Evolutionary conservation across 2,113 vertebrate genomes (phyloP), one percentile per base, ranked within the genome.

Genomic region (Glareola pratincola): DNA sequence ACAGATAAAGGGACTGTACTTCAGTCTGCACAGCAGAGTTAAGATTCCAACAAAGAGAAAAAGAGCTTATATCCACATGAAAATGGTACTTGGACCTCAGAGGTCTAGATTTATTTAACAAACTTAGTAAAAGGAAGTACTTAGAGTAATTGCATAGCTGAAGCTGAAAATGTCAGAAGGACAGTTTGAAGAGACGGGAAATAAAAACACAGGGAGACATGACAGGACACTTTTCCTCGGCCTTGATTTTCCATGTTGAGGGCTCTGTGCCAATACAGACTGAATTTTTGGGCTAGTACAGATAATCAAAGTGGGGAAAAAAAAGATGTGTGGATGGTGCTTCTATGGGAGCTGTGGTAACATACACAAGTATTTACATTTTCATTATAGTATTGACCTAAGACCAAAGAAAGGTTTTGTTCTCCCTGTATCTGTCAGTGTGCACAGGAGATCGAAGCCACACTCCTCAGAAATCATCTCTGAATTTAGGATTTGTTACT

Each of bases 1-100:
- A 91, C 72, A 96, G 72, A 94, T 79, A 78, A 92, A 94, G 57
- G 60, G 60, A 91, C 66, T 75, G 64, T 81, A 87, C 80, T 86
- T 95, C 48, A 72, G 92, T 91, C 48, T 77, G 48, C 76, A 78
- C 82, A 90, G 66, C 67, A 64, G 83, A 92, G 41, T 84, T 94
- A 71, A 54, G 80, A 96, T 94, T 48, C 21, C 69, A 85, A 89
- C 59, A 78, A 87, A 83, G 9, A 69, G 23, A 12, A 60, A 66
- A 95, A 80, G 81, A 68, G 19, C 54, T 84, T 68, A 81, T 45
- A 60, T 57, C 81, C 66, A n/a, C 29, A 45, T 48, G 53, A 92
- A 95, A 87, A 94, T 8, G 30, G 36, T 37, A 56, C 41, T 72
- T 79, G 43, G n/a, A 94, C 37, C 75, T 92, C 67, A 77, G 64